These are phyloP conservation scores for Carlito syrichta DNA, from an alignment of 2,113 vertebrate species.

Conservation along the genomic window DNA sequence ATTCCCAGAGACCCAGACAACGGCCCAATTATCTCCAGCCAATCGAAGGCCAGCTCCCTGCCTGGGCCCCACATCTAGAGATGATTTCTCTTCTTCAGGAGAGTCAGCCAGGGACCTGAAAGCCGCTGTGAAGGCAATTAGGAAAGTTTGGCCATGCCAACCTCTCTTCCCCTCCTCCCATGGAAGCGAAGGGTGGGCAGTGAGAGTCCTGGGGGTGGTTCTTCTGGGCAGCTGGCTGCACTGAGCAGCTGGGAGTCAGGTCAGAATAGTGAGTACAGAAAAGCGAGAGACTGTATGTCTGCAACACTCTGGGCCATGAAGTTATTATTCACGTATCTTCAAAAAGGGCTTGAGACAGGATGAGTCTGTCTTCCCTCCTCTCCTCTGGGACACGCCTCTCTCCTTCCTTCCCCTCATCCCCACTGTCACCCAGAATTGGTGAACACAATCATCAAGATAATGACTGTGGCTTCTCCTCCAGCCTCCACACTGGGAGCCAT, in stretches of 20 bases:
- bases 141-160: conserved; percentile 15
- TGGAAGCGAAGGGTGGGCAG: neutral
- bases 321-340: neutral
- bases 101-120: neutral
- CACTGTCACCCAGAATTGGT: neutral
- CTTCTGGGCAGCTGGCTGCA: neutral
- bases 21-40: conserved; percentile 40
- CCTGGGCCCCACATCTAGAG: neutral
- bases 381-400: no score
- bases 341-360: neutral
- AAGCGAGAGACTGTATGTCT: neutral
- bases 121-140: conserved; percentile 23
- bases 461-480: neutral
- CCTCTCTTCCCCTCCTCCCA: neutral
- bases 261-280: neutral
- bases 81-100: conserved; percentile 28
- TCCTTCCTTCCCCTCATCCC: neutral
- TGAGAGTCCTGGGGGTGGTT: fast-evolving
- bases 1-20: conserved; percentile 31
- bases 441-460: neutral
- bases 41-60: conserved; percentile 55
- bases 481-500: neutral
- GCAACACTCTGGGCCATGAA: neutral
- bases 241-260: neutral
- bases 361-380: neutral